phyloP scores from a whole-genome alignment of 2,888 invertebrate genomes.

The Athalia circularis region DNA sequence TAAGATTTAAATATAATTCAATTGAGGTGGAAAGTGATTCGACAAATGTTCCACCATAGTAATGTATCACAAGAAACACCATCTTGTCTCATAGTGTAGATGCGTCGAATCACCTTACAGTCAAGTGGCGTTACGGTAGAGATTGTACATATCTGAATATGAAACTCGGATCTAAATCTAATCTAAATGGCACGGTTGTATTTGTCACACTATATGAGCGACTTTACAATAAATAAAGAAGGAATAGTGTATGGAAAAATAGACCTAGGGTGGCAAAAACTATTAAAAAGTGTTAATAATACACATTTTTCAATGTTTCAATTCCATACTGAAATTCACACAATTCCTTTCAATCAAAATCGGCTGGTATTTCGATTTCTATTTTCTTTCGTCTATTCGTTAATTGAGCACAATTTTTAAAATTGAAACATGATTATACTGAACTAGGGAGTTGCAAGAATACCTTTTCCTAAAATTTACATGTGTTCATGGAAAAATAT shows the following conservation, averaged over 20 bases:
- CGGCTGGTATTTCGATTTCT: constrained; percentile 11
- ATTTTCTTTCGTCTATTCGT: constrained; percentile 52
- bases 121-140: constrained; percentile 14
- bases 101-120: constrained; percentile 14
- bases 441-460: constrained; percentile 55
- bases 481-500: constrained; percentile 66
- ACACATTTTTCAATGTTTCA: constrained; percentile 63
- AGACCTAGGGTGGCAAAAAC: constrained; percentile 47
- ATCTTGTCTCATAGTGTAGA: neutral
- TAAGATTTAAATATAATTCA: constrained; percentile 19
- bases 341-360: constrained; percentile 51
- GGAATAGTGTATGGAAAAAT: constrained; percentile 51
- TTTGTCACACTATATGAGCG: constrained; percentile 60
- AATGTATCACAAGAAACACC: neutral
- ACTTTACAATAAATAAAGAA: constrained; percentile 50
- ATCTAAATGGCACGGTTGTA: constrained; percentile 68
- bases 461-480: constrained; percentile 49
- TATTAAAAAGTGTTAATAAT: constrained; percentile 58
- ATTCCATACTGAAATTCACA: constrained; percentile 52
- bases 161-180: constrained; percentile 48
- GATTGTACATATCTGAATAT: constrained; percentile 25
- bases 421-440: constrained; percentile 47
- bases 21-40: constrained; percentile 12
- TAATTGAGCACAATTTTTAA: constrained; percentile 60
- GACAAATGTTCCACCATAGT: neutral